Base-by-base conservation (phyloP, 2,797 vertebrate genomes). In the Tarsius wallacei region DNA sequence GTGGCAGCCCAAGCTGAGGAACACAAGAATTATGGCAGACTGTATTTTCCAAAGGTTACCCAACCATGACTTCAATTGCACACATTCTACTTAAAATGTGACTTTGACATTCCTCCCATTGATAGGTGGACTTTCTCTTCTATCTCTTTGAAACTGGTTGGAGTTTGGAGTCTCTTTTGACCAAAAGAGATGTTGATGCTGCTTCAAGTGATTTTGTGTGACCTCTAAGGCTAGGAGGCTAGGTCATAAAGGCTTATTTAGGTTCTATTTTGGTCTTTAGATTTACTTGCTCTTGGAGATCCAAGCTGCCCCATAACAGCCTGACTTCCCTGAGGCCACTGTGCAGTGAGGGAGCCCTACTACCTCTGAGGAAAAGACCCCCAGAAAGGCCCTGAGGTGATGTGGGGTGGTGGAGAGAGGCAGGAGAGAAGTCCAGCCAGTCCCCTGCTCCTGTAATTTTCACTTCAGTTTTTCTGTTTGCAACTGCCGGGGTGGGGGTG, bases 41-140 rank as follows among this genome's bases (percentile, higher is more conserved):
- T 7, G 3, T 6, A 9, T 12, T 53, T 74, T n/a, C 36, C 59
- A 66, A 36, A 74, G 51, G 8, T 13, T 3, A 11, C 9, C 31
- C 8, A 2, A 5, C 0, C 0, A 9, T 36, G 11, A 36, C 33
- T 51, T 68, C 53, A 51, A 11, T 0, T 0, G 24, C 28, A 6
- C 9, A 36, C 3, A 49, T 1, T 86, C 82, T n/a, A n/a, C 42
- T n/a, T 16, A 74, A 57, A n/a, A 21, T 42, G 1, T 28, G 26
- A 49, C 66, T 47, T 55, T 28, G 26, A 36, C 10, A 3, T 13
- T n/a, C 12, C 7, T 59, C 49, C 33, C 47, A 10, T 7, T 2
- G 33, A 10, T 6, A 47, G 28, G 15, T 66, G 49, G 17, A 55
- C 3, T 68, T 28, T n/a, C 2, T 3, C 7, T 14, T 49, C 49